phyloP scores from a whole-genome alignment of 2,888 invertebrate species.

The Drosophila nr. perissopoda region DNA sequence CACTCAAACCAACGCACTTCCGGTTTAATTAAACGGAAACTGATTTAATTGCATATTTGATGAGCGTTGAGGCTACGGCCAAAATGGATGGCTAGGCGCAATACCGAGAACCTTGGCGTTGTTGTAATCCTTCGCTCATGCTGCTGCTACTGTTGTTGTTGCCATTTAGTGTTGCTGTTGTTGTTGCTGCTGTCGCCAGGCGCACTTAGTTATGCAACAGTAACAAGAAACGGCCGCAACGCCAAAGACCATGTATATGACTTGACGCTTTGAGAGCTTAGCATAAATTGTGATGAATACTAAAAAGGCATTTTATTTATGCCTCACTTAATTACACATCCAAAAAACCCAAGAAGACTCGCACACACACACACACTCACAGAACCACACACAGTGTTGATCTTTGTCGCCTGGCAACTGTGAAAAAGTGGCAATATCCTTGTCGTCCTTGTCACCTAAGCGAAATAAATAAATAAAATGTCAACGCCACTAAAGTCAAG shows the following conservation, averaged over 20 bases:
- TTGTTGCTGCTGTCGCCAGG: constrained; percentile 34
- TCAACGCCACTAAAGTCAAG: constrained; percentile 31
- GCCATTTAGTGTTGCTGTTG: constrained; percentile 12
- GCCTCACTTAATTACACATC: constrained; percentile 75
- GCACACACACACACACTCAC: background rate
- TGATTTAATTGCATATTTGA: constrained; percentile 85
- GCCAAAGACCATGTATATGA: constrained; percentile 46
- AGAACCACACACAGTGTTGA: constrained; percentile 24
- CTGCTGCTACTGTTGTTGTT: constrained; percentile 18
- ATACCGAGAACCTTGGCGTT: constrained; percentile 32
- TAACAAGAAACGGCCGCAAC: constrained; percentile 42
- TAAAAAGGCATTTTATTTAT: constrained; percentile 82
- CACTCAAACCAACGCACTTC: constrained; percentile 77
- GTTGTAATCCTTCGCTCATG: constrained; percentile 40
- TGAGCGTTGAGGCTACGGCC: constrained; percentile 73
- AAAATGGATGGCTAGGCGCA: constrained; percentile 63
- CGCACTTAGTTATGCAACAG: constrained; percentile 63
- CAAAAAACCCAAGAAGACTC: constrained; percentile 28
- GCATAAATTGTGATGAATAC: constrained; percentile 83
- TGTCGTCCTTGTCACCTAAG: constrained; percentile 63
- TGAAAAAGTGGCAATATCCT: constrained; percentile 47
- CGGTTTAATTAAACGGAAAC: constrained; percentile 84
- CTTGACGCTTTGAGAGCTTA: constrained; percentile 78
- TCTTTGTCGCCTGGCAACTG: constrained; percentile 44
- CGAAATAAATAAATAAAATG: constrained; percentile 72